Conservation (phyloP, 2,888 invertebrate species). For the Hypomecis punctinalis region DNA sequence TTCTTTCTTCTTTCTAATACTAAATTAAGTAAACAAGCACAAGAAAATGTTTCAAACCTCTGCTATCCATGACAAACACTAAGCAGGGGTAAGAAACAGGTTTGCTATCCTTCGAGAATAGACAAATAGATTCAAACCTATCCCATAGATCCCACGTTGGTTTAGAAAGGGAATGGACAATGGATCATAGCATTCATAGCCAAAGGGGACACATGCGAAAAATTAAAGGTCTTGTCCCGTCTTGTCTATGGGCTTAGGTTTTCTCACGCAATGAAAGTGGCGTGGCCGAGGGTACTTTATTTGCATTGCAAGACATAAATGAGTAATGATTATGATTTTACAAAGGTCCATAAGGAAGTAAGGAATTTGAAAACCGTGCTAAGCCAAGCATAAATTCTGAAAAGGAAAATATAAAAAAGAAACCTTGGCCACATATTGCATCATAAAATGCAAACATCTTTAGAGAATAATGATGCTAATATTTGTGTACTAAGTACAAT, state of each 20-base stretch:
- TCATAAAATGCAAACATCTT: no score
- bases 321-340: neutral
- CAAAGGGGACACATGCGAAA: constrained; percentile 64
- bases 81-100: constrained; percentile 69
- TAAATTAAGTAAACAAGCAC: no score
- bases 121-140: constrained; percentile 60
- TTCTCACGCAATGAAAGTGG: constrained; percentile 68
- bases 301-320: constrained; percentile 2
- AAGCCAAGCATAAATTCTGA: no score
- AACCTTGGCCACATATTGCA: no score
- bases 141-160: constrained; percentile 36
- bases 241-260: constrained; percentile 59
- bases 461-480: no score
- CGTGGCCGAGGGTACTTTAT: constrained; percentile 19
- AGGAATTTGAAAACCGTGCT: neutral
- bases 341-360: neutral
- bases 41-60: constrained; percentile 52
- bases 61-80: constrained; percentile 56
- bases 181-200: constrained; percentile 55
- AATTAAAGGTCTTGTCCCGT: constrained; percentile 57
- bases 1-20: no score
- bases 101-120: constrained; percentile 65
- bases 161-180: constrained; percentile 55
- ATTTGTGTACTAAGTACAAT: no score
- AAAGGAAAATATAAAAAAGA: no score